These are phyloP conservation scores for Troides helena DNA, from an alignment of 2,888 invertebrate species.

Conservation along the genomic window DNA sequence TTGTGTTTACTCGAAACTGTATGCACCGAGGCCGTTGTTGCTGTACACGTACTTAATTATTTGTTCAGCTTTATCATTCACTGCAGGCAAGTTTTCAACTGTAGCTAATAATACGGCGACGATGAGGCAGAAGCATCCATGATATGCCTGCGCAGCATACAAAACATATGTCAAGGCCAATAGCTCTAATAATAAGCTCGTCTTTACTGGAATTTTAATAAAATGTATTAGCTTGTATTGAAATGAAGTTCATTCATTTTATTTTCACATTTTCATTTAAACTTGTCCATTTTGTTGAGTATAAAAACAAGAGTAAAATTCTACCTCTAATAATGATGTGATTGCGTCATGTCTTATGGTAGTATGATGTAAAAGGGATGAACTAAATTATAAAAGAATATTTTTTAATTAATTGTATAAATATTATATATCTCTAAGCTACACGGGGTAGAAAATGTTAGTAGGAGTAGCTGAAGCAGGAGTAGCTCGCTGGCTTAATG, in stretches of 20 bases:
- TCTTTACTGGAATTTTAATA: conserved; percentile 35
- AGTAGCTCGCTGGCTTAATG: no score
- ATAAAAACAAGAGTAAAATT: no score
- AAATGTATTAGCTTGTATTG: conserved; percentile 25
- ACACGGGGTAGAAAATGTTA: no score
- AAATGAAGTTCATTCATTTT: not conserved
- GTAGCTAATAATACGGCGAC: conserved; percentile 42
- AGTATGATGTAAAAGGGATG: no score
- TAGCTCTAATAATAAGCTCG: conserved; percentile 38
- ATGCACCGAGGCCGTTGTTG: conserved; percentile 66
- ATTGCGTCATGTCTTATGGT: no score
- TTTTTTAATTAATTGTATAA: no score
- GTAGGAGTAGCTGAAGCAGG: no score
- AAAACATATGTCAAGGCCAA: conserved; percentile 60
- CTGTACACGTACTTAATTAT: conserved; percentile 61
- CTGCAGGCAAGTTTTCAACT: conserved; percentile 42
- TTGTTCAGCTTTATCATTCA: conserved; percentile 47
- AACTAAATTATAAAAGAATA: no score
- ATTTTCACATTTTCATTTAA: no score
- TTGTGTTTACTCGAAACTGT: conserved; percentile 71
- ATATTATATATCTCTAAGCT: no score
- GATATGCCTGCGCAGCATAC: conserved; percentile 57
- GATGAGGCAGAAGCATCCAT: conserved; percentile 41
- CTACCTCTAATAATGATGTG: no score
- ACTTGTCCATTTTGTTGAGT: no score